Percentiles rank a stretch among this genome's conserved stretches.
phyloP scores from a whole-genome alignment of 1,140 invertebrate genomes.

The Euschistus heros region DNA sequence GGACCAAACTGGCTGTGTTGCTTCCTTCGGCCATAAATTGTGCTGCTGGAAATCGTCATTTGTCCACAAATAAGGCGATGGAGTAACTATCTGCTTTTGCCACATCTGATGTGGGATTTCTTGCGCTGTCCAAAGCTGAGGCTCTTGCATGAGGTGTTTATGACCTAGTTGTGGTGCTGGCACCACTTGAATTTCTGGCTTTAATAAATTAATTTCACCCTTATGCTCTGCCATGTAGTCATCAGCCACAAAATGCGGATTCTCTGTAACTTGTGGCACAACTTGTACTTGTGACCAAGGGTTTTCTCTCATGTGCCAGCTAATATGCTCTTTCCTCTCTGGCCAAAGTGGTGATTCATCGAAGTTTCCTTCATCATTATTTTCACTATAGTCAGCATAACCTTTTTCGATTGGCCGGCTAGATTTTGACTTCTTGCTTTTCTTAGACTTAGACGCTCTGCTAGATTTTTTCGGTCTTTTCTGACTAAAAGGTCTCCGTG shows the following conservation, averaged over 20 bases:
- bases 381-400: neutral
- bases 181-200: neutral
- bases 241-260: neutral
- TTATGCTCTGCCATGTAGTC: neutral
- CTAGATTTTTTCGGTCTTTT: neutral
- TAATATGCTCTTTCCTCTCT: constrained; percentile 21
- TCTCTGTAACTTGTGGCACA: too few species aligned
- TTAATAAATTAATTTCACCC: neutral
- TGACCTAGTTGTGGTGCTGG: neutral
- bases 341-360: constrained; percentile 9
- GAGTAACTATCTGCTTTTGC: neutral
- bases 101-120: neutral
- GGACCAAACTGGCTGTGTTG: neutral
- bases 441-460: neutral
- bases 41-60: neutral
- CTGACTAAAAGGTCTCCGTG: neutral
- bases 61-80: neutral
- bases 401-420: neutral
- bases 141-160: neutral
- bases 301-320: constrained; percentile 14
- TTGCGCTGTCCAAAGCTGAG: neutral
- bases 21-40: neutral
- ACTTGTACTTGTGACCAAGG: neutral
- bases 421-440: neutral
- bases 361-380: neutral